Evolutionary conservation across 2,797 vertebrate genomes (phyloP), one percentile per base, ranked within the genome.

Genomic region (Graptemys geographica): DNA sequence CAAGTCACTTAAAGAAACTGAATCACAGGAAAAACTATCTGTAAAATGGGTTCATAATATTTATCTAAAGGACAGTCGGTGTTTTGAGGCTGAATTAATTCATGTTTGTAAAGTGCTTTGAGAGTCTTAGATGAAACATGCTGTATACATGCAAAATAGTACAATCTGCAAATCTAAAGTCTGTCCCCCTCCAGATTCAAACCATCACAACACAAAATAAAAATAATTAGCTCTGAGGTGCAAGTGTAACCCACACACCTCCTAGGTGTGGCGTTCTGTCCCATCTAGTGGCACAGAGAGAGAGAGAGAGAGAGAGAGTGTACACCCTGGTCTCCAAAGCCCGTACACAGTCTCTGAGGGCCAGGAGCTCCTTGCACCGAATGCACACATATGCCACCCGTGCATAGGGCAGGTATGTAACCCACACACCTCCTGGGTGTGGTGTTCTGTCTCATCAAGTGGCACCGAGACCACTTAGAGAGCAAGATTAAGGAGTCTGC

Each of bases 11-110:
- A 21, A 25, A 59, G 74, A 84, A 41, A 28, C 95, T 76, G 5
- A 55, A 55, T 74, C 87, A 83, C 0, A 0, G 37, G 37, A 74
- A 69, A 79, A 23, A 51, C 91, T 94, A 59, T 83, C 81, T 65
- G 53, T 25, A 55, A 55, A 55, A 55, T 55, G 21, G 53, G 53
- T 55, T 55, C 8, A 19, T 25, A 55, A 55, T 55, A 55, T 92
- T 96, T 96, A 93, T 72, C 96, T 97, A 93, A 96, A 96, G 96
- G 96, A 79, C 94, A 89, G 31, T 44, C 79, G 81, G 69, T 90
- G 93, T 49, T 88, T 83, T 31, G 11, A 89, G 90, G 79, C 8
- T 92, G 55, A 23, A 55, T 55, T 55, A 91, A 79, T 62, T 28
- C 87, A 47, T 49, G 16, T 79, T 84, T 76, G 1, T 23, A 87